Conservation (phyloP, 2,113 vertebrate species). For the Plectropomus leopardus region DNA sequence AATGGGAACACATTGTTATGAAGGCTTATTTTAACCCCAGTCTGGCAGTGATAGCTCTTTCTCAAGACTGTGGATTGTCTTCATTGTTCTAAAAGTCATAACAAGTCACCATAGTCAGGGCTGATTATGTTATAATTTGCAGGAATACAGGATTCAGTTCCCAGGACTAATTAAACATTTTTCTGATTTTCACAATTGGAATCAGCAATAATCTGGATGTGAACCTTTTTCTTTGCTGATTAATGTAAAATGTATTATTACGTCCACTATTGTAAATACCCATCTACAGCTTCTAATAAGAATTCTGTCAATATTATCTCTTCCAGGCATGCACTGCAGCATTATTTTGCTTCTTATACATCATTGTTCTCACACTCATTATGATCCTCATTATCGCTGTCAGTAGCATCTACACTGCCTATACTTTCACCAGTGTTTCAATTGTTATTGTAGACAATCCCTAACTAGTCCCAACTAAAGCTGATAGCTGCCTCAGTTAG, state of each 20-base stretch:
- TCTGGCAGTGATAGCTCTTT: background rate
- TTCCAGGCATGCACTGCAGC: background rate
- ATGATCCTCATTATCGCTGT: background rate
- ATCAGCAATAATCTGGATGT: no score
- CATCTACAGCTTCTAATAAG: background rate
- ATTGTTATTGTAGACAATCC: conserved; percentile 36
- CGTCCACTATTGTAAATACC: background rate
- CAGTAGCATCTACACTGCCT: background rate
- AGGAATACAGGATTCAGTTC: background rate
- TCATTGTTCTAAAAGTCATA: background rate
- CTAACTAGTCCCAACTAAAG: conserved; percentile 32
- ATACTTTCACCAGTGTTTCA: background rate
- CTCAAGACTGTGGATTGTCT: background rate
- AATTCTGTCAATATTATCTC: background rate
- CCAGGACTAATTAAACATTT: background rate
- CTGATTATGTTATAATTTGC: background rate
- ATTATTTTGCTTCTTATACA: background rate
- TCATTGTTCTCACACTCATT: background rate
- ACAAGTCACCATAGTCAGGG: background rate
- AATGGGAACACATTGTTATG: background rate
- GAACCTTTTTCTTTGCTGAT: background rate
- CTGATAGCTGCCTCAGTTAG: conserved; percentile 41
- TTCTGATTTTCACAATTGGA: background rate
- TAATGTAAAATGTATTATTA: background rate
- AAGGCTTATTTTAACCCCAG: background rate